Percentiles rank a stretch among this genome's conserved stretches.
These are phyloP conservation scores for Phoeniculus purpureus DNA, from an alignment of 2,797 vertebrate genomes.

Conservation along the genomic window DNA sequence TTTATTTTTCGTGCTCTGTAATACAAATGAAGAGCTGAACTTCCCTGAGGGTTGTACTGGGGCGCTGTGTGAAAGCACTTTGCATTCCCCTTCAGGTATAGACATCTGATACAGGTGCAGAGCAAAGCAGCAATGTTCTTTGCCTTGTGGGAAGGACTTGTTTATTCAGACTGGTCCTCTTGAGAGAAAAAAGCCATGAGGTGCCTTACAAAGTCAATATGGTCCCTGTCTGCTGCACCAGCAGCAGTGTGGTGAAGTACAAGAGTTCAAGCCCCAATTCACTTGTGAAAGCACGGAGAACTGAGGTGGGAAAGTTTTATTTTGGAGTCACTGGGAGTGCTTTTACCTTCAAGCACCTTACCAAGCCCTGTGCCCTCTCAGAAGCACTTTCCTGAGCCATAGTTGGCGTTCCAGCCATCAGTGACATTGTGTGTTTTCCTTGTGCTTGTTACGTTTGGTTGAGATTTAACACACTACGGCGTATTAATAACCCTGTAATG, in stretches of 20 bases:
- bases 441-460: not conserved
- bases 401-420: not conserved
- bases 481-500: slow-evolving; percentile 32
- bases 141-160: not conserved
- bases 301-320: not conserved
- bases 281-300: not conserved
- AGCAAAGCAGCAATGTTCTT: not conserved
- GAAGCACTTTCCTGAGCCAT: not conserved
- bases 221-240: not conserved
- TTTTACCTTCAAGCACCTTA: not conserved
- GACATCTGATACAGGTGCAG: not conserved
- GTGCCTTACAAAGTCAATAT: not conserved
- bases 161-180: not conserved
- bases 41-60: not conserved
- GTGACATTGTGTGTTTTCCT: not conserved
- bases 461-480: slow-evolving; percentile 17
- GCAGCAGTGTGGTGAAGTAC: not conserved
- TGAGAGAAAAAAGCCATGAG: not conserved
- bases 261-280: not conserved
- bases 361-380: not conserved
- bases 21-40: not conserved
- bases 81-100: not conserved
- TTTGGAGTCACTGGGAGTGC: not conserved
- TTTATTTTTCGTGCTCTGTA: not conserved
- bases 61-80: not conserved